Percentiles rank a stretch among this genome's conserved stretches.
Conservation (phyloP, 2,113 vertebrate genomes). For the Regulus satrapa region DNA sequence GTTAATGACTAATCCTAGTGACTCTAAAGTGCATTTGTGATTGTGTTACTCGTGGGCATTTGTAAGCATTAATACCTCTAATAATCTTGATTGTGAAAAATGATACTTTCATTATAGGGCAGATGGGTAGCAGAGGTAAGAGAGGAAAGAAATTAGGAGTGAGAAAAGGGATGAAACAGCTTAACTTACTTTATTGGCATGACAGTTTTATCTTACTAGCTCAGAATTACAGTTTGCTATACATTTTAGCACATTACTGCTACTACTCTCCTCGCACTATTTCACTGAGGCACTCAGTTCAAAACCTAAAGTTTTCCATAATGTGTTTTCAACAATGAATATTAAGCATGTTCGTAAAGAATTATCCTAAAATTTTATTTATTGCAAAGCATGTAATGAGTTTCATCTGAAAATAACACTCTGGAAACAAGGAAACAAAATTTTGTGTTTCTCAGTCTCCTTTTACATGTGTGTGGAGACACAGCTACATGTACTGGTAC, state of each 20-base stretch:
- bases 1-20: neutral
- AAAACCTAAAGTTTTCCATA: neutral
- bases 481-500: accelerated
- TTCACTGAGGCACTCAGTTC: neutral
- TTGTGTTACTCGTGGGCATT: neutral
- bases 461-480: neutral
- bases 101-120: neutral
- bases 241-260: neutral
- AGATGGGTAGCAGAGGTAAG: neutral
- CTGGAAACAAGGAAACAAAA: neutral
- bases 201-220: neutral
- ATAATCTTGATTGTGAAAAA: neutral
- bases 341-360: neutral
- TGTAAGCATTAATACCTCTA: neutral
- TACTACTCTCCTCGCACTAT: neutral
- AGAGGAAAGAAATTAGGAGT: neutral
- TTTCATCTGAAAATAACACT: neutral
- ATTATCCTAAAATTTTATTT: neutral
- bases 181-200: too few species aligned
- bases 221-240: neutral
- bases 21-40: neutral
- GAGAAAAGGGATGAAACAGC: neutral
- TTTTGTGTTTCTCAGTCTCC: neutral
- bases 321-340: neutral
- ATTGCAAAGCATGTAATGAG: neutral